Evolutionary conservation across 2,888 invertebrate species (phyloP).

Genomic region (Theretra japonica): DNA sequence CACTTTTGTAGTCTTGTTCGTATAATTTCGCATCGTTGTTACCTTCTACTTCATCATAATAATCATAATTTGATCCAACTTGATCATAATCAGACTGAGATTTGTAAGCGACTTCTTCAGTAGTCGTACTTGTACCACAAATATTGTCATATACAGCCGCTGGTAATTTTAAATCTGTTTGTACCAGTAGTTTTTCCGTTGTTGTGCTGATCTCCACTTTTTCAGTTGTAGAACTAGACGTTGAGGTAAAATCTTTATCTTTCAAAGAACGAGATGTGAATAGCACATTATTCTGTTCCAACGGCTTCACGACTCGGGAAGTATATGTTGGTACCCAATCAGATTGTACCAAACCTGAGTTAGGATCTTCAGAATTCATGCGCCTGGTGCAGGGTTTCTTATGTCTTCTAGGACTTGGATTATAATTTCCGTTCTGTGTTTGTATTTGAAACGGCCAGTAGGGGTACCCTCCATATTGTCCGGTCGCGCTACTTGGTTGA

Average conservation of each 20-base stretch:
- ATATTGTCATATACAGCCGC: too few relatives aligned
- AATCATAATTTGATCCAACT: constrained; percentile 5
- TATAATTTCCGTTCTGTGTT: constrained; percentile 6
- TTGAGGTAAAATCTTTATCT: constrained; percentile 9
- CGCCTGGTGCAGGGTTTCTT: constrained; percentile 14
- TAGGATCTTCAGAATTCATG: constrained; percentile 5
- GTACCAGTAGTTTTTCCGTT: neutral
- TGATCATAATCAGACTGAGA: neutral
- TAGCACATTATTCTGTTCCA: constrained; percentile 1
- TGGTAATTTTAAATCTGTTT: neutral
- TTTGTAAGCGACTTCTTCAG: neutral
- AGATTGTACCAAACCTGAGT: neutral
- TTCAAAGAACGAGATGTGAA: neutral
- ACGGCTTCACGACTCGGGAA: neutral
- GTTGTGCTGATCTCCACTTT: neutral
- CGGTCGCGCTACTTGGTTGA: too few relatives aligned
- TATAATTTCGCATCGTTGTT: neutral
- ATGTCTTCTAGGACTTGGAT: neutral
- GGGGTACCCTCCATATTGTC: neutral
- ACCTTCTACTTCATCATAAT: neutral
- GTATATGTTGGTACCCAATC: constrained; percentile 11
- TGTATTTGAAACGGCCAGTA: constrained; percentile 11
- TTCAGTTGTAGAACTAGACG: neutral
- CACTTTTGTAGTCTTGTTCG: neutral
- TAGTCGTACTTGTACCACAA: constrained; percentile 4